Evolutionary conservation across 1,140 invertebrate species (phyloP).

Genomic region (Asbolus verrucosus): DNA sequence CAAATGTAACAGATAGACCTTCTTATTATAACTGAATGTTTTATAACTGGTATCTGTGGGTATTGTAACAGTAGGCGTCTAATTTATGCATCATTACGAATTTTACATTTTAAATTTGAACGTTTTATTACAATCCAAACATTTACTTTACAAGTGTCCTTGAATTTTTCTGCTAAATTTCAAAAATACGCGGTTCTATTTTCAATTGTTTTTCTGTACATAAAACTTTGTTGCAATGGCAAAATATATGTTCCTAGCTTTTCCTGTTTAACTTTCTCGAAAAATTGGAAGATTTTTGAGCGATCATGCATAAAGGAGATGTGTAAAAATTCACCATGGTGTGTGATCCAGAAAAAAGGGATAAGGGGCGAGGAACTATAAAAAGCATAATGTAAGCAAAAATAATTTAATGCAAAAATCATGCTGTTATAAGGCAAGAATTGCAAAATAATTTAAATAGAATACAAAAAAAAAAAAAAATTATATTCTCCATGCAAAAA

Average conservation of each 20-base stretch:
- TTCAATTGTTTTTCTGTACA: too few relatives aligned
- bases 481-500: constrained; percentile 39
- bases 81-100: constrained; percentile 14
- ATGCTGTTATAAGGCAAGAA: constrained; percentile 58
- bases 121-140: neutral
- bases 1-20: neutral
- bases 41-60: constrained; percentile 23
- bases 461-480: constrained; percentile 44
- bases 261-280: neutral
- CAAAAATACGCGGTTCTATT: too few relatives aligned
- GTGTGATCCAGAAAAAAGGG: constrained; percentile 19
- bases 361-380: constrained; percentile 40
- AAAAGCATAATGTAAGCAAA: constrained; percentile 53
- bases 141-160: too few relatives aligned
- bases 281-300: neutral
- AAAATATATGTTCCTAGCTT: constrained; percentile 25
- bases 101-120: constrained; percentile 6
- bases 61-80: constrained; percentile 1
- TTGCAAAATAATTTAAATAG: constrained; percentile 34
- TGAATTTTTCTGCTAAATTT: too few relatives aligned
- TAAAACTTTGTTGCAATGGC: too few relatives aligned
- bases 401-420: constrained; percentile 58
- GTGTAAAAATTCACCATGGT: neutral
- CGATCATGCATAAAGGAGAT: neutral
- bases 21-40: constrained; percentile 15